phyloP scores from a whole-genome alignment of 2,797 vertebrate genomes.

The Delichon dasypus region DNA sequence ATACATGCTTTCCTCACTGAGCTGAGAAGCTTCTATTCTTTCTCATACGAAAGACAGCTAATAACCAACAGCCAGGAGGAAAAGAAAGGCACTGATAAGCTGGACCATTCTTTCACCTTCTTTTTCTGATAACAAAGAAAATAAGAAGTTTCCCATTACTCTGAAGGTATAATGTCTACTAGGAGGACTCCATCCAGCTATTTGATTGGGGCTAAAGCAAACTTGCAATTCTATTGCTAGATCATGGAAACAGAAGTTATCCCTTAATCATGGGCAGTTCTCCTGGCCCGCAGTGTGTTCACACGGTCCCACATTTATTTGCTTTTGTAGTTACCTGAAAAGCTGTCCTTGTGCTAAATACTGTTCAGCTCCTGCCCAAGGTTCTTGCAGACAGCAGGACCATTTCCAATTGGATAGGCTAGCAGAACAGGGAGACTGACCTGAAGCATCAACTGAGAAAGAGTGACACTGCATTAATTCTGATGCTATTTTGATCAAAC shows the following conservation, averaged over 20 bases:
- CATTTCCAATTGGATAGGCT: background rate
- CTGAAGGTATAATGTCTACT: background rate
- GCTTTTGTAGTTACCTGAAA: background rate
- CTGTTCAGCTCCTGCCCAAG: background rate
- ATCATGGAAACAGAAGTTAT: background rate
- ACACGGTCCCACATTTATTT: background rate
- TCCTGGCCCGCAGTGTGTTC: background rate
- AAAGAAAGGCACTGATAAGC: background rate
- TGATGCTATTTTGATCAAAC: background rate
- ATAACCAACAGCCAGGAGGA: background rate
- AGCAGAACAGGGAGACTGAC: background rate
- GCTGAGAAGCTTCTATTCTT: background rate
- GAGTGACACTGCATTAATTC: background rate
- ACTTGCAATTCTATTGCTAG: background rate
- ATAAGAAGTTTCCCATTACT: background rate
- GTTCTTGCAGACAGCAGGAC: background rate
- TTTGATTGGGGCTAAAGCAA: background rate
- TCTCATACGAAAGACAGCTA: background rate
- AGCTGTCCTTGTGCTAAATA: background rate
- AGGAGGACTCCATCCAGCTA: background rate
- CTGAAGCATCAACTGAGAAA: background rate
- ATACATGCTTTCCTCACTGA: background rate
- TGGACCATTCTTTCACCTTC: background rate
- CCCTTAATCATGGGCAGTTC: background rate
- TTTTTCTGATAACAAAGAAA: background rate